Conservation (phyloP, 2,797 vertebrate species). For the Neoniphon sammara region DNA sequence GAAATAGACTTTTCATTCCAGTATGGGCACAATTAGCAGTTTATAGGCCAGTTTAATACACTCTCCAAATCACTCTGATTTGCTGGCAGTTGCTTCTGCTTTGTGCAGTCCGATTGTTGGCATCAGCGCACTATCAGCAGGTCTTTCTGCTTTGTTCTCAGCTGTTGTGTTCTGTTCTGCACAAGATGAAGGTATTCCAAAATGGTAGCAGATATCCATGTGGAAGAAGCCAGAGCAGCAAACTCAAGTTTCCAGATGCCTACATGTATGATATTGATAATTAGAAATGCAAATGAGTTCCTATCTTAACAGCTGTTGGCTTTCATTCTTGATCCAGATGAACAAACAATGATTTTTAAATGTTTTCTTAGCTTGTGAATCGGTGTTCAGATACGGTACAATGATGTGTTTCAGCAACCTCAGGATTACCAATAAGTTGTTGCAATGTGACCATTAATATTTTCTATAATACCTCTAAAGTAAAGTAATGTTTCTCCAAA, state of each 20-base stretch:
- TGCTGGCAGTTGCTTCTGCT: slow-evolving; percentile 65
- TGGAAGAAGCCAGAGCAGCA: slow-evolving; percentile 28
- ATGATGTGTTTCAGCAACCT: slow-evolving; percentile 41
- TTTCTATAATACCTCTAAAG: slow-evolving; percentile 35
- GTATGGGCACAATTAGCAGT: slow-evolving; percentile 67
- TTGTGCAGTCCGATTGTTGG: slow-evolving; percentile 57
- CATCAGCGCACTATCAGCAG: slow-evolving; percentile 69
- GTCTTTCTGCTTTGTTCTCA: slow-evolving; percentile 69
- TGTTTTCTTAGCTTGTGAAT: slow-evolving; percentile 12
- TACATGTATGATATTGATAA: slow-evolving; percentile 40
- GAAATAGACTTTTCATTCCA: slow-evolving; percentile 53
- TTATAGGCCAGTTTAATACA: slow-evolving; percentile 68
- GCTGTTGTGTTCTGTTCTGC: slow-evolving; percentile 60
- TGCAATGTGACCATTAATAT: slow-evolving; percentile 46
- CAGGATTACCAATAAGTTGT: slow-evolving; percentile 44
- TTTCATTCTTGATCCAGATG: slow-evolving; percentile 32
- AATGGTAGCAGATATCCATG: slow-evolving; percentile 7
- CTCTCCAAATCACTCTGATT: slow-evolving; percentile 66
- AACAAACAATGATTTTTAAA: slow-evolving; percentile 25
- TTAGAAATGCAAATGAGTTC: slow-evolving; percentile 32
- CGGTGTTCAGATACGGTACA: slow-evolving; percentile 10
- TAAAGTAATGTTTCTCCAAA: neutral
- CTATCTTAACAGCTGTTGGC: slow-evolving; percentile 45
- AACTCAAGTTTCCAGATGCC: slow-evolving; percentile 54
- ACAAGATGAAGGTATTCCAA: slow-evolving; percentile 57